Conservation (phyloP, 2,888 invertebrate genomes). For the Thera obeliscata region DNA sequence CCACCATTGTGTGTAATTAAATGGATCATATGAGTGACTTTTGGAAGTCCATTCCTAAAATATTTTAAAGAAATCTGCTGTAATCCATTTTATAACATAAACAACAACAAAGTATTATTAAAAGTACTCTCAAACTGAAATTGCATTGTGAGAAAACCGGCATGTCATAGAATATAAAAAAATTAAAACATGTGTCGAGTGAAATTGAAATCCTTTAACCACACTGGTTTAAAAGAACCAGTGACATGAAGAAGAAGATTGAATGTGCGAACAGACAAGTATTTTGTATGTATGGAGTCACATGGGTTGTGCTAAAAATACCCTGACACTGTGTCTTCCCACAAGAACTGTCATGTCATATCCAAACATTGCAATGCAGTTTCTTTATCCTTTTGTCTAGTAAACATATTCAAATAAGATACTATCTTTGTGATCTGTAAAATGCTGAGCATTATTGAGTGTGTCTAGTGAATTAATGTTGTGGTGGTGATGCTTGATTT, state of each 20-base stretch:
- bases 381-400: constrained; percentile 16
- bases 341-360: constrained; percentile 17
- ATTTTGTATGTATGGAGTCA: constrained; percentile 55
- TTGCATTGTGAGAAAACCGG: too few species aligned
- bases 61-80: neutral
- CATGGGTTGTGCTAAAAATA: constrained; percentile 77
- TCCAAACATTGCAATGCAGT: constrained; percentile 22
- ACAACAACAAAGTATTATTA: constrained; percentile 20
- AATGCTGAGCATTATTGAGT: constrained; percentile 4
- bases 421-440: constrained; percentile 1
- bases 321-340: constrained; percentile 53
- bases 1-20: too few species aligned
- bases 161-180: too few species aligned
- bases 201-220: too few species aligned
- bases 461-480: constrained; percentile 17
- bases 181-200: too few species aligned
- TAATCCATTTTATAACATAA: neutral
- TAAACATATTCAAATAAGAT: neutral
- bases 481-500: constrained; percentile 39
- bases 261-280: constrained; percentile 44
- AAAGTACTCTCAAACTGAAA: too few species aligned
- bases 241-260: constrained; percentile 6
- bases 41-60: neutral
- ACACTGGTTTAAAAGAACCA: too few species aligned
- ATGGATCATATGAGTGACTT: too few species aligned